A percentile compares a stretch with the other conserved stretches of the same genome.
These are phyloP conservation scores for Nannobrachium achirus DNA, from an alignment of 2,113 vertebrate species.

Conservation along the genomic window DNA sequence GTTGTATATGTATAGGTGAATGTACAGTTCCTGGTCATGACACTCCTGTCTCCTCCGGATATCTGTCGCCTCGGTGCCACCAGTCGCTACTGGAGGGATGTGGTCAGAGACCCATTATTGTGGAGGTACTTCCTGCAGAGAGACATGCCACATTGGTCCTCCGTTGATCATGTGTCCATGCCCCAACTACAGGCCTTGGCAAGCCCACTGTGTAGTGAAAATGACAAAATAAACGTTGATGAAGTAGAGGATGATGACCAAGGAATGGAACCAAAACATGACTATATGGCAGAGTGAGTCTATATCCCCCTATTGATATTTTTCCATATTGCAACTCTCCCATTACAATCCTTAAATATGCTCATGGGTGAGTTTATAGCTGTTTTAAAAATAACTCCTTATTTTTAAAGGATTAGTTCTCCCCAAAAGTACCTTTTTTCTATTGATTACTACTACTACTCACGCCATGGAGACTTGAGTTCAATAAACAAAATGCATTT, in stretches of 20 bases:
- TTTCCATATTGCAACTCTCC: no score
- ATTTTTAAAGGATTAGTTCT: no score
- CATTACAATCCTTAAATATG: no score
- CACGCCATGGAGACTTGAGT: no score
- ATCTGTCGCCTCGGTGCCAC: conserved; percentile 88
- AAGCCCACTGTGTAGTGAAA: conserved; percentile 72
- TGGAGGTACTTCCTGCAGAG: conserved; percentile 90
- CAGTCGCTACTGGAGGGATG: conserved; percentile 85
- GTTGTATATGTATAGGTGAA: conserved; percentile 84
- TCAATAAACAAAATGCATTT: no score
- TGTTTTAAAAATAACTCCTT: no score
- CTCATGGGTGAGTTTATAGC: no score
- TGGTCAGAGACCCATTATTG: conserved; percentile 87
- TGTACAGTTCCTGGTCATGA: conserved; percentile 88
- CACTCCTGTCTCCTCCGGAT: conserved; percentile 88
- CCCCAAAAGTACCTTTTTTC: no score
- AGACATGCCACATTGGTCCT: conserved; percentile 87
- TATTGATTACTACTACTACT: no score
- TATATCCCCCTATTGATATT: neutral
- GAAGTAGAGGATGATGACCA: conserved; percentile 44
- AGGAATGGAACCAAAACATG: conserved; percentile 51
- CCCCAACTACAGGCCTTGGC: conserved; percentile 83
- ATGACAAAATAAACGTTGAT: conserved; percentile 50
- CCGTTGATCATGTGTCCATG: conserved; percentile 87
- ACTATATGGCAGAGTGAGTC: conserved; percentile 92